Evolutionary conservation across 2,113 vertebrate genomes (phyloP).

Genomic region (Morone saxatilis): DNA sequence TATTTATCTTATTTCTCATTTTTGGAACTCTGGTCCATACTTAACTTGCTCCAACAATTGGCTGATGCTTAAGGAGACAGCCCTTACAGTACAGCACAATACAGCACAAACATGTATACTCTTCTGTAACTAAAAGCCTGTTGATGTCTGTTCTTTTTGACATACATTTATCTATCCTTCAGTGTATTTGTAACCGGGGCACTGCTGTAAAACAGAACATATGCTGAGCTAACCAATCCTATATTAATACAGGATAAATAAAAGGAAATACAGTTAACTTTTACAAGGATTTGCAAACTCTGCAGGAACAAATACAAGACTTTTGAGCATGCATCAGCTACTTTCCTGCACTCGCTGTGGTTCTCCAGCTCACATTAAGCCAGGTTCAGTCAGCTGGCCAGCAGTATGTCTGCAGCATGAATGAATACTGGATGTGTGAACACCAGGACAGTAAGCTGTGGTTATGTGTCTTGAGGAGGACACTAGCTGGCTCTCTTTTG

Average conservation of each 20-base stretch:
- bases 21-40: constrained; percentile 46
- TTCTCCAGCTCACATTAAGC: constrained; percentile 37
- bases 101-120: neutral
- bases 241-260: neutral
- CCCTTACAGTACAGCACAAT: constrained; percentile 11
- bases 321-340: constrained; percentile 29
- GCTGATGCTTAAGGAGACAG: constrained; percentile 8
- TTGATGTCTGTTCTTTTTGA: neutral
- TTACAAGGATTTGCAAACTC: neutral
- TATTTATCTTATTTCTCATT: constrained; percentile 49
- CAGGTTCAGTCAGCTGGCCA: constrained; percentile 8
- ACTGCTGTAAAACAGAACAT: neutral
- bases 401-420: constrained; percentile 50
- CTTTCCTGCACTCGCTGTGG: constrained; percentile 9
- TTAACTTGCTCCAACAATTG: constrained; percentile 34
- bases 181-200: neutral
- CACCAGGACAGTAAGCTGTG: constrained; percentile 6
- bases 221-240: neutral
- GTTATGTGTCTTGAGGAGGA: neutral
- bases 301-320: constrained; percentile 3
- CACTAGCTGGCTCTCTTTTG: neutral
- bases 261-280: constrained; percentile 20
- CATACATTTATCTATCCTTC: neutral
- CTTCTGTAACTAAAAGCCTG: neutral
- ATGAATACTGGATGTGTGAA: constrained; percentile 40